Conservation (phyloP, 1,140 invertebrate genomes). For the Megathymus violae region DNA sequence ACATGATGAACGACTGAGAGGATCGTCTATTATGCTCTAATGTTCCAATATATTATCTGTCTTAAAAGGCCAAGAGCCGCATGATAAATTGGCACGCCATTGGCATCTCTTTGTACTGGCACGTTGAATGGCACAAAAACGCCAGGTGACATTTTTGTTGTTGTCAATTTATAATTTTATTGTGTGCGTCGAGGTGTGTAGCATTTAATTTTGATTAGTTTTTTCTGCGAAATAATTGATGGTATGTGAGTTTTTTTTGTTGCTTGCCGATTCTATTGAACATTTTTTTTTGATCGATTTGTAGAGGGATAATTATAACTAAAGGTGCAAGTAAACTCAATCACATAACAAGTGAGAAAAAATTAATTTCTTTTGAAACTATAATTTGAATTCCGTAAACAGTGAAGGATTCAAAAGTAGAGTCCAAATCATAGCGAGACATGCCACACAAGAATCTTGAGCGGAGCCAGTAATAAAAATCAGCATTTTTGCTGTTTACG, state of each 20-base stretch:
- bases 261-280: neutral
- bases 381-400: too few relatives aligned
- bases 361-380: too few relatives aligned
- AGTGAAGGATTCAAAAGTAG: too few relatives aligned
- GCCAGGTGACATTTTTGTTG: constrained; percentile 61
- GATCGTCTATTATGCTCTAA: constrained; percentile 70
- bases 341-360: too few relatives aligned
- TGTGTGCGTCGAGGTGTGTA: constrained; percentile 45
- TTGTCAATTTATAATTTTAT: constrained; percentile 57
- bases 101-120: constrained; percentile 54
- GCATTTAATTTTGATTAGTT: constrained; percentile 52
- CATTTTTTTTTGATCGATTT: neutral
- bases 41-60: constrained; percentile 77
- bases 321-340: too few relatives aligned
- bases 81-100: constrained; percentile 70
- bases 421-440: too few relatives aligned
- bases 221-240: constrained; percentile 27
- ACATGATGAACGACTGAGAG: constrained; percentile 62
- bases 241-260: constrained; percentile 5
- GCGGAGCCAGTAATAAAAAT: too few relatives aligned
- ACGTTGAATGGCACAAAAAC: constrained; percentile 50
- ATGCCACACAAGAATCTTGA: too few relatives aligned
- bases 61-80: constrained; percentile 64
- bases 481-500: too few relatives aligned
- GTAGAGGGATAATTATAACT: neutral